Base-by-base conservation (phyloP, 2,797 vertebrate genomes). In the Sebastes diaconus region DNA sequence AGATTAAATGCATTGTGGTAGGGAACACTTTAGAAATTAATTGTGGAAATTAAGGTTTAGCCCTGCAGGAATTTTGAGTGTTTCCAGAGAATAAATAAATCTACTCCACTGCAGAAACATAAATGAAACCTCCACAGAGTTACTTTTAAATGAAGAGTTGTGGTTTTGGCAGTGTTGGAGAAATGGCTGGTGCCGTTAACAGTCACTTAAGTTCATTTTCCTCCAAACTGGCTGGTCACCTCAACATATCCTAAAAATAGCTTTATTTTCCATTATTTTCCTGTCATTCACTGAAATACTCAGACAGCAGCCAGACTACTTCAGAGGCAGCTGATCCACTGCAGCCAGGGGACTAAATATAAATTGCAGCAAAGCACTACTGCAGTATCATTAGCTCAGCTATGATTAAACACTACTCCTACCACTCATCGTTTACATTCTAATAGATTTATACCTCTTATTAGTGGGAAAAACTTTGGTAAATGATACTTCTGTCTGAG, bases 341-440 rank as follows among this genome's bases (percentile, higher is more conserved):
- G 74, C 27, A 75, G 55, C 68, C 73, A 20, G 24, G 68, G 27
- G 59, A 83, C 32, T 63, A 54, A 83, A 80, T 72, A 75, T 76
- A 77, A 77, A 77, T 55, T 52, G 32, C 25, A 75, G n/a, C 46
- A 80, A 80, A 74, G 46, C 42, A 68, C 55, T 8, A 20, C n/a
- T 71, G 73, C 66, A 75, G 77, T n/a, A 75, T 77, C 71, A 80
- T 79, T 77, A 83, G 24, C 60, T 69, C 24, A 59, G 60, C 68
- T 50, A 58, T 77, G 73, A 85, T 82, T 71, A 83, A 84, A 84
- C 42, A n/a, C 50, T 60, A 24, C 60, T 59, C 12, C 18, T 46
- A 67, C 34, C 65, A 22, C 57, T 70, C 65, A 77, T 52, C 61
- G 71, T 79, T 73, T 58, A 39, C 7, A 55, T 34, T 68, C 25